Percentiles rank a stretch among this genome's conserved stretches.
Evolutionary conservation across 2,113 vertebrate species (phyloP).

Genomic region (Spheniscus mendiculus): DNA sequence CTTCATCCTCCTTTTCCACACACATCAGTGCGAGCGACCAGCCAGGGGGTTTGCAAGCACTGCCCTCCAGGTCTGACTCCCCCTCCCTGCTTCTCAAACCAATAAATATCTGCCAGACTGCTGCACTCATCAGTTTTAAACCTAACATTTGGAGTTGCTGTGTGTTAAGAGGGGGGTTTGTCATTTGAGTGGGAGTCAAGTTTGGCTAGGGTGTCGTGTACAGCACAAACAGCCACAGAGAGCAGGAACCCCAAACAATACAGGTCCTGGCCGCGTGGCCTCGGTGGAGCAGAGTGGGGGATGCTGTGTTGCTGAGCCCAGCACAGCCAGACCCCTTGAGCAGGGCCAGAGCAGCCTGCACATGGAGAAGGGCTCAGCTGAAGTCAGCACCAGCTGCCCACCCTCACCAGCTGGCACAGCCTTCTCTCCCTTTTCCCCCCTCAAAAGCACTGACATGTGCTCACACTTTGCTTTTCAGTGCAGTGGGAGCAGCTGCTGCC

Average conservation of each 20-base stretch:
- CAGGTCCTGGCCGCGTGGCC: not conserved
- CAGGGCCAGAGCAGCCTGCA: not conserved
- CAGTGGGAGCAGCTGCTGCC: not conserved
- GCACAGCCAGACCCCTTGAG: not conserved
- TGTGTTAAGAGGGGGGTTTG: accelerated
- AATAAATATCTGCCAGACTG: not conserved
- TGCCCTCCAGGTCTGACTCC: not conserved
- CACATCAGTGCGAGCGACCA: accelerated
- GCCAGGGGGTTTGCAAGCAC: not conserved
- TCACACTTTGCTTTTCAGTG: not conserved
- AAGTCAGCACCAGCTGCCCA: not conserved
- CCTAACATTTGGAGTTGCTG: not conserved
- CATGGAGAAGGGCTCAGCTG: not conserved
- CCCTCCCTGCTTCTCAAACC: not conserved
- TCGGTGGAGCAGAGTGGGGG: not conserved
- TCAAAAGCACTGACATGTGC: not conserved
- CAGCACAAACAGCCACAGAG: not conserved
- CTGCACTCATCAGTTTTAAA: not conserved
- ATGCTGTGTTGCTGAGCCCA: accelerated
- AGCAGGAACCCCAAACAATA: not conserved
- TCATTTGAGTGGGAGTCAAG: not conserved
- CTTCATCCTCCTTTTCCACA: not conserved
- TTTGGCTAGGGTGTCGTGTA: not conserved
- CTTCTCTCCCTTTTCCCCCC: not conserved
- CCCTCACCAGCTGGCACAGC: not conserved